These are phyloP conservation scores for Tupiocoris notatus DNA, from an alignment of 2,888 invertebrate species.

Conservation along the genomic window DNA sequence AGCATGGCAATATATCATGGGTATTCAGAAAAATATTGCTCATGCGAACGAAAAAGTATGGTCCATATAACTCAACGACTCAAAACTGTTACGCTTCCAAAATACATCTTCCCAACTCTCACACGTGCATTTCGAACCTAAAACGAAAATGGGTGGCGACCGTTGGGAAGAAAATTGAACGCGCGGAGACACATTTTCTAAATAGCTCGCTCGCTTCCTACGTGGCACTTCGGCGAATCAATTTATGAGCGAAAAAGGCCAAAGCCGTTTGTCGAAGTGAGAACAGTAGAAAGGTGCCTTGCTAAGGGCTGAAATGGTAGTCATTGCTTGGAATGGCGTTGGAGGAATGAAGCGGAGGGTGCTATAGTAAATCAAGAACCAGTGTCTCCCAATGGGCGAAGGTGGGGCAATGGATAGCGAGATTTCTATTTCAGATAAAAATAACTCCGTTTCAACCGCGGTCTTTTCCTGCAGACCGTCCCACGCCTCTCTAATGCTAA, in stretches of 20 bases:
- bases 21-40: no score
- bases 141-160: no score
- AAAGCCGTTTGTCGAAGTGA: background rate
- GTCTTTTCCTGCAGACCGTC: background rate
- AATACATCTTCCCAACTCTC: no score
- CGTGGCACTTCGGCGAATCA: background rate
- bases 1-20: no score
- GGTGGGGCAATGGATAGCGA: background rate
- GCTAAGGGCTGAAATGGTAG: background rate
- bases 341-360: background rate
- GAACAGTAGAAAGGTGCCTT: background rate
- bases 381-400: background rate
- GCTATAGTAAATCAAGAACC: background rate
- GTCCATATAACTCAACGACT: no score
- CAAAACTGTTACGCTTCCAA: no score
- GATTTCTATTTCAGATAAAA: background rate
- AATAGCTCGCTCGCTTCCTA: background rate
- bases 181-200: background rate
- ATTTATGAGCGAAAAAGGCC: background rate
- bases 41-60: no score
- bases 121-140: no score
- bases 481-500: background rate
- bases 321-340: background rate
- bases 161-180: background rate
- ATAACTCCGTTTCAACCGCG: no score